Percentiles rank a stretch among this genome's conserved stretches.
Evolutionary conservation across 2,888 invertebrate species (phyloP).

Genomic region (Parnassius apollo): DNA sequence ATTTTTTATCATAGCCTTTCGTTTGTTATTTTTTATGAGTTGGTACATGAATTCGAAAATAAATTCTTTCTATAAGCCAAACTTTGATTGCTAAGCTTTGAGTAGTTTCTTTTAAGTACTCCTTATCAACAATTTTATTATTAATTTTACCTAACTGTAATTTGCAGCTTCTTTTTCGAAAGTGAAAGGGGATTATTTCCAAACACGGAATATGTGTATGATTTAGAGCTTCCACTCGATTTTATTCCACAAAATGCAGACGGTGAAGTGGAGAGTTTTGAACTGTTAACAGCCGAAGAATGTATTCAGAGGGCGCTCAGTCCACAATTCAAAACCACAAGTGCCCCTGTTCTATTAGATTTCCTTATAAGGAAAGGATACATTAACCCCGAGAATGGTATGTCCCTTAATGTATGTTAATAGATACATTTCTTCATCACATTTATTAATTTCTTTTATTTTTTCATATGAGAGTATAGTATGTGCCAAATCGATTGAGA

Average conservation of each 20-base stretch:
- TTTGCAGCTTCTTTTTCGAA: constrained; percentile 91
- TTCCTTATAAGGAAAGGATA: constrained; percentile 95
- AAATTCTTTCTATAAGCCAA: no score
- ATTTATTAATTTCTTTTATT: no score
- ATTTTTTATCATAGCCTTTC: no score
- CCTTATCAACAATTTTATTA: neutral
- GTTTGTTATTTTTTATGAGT: no score
- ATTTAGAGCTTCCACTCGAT: constrained; percentile 93
- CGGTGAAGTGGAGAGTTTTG: constrained; percentile 96
- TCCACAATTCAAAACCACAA: constrained; percentile 95
- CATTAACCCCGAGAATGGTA: constrained; percentile 94
- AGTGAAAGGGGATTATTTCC: constrained; percentile 96
- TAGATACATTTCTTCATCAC: no score
- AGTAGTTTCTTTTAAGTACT: no score
- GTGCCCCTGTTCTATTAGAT: constrained; percentile 94
- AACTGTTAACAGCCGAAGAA: constrained; percentile 90
- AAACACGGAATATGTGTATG: constrained; percentile 96
- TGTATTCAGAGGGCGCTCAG: constrained; percentile 90
- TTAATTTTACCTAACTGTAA: neutral
- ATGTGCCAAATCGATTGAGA: no score
- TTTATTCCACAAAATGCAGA: constrained; percentile 96
- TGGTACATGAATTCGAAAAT: neutral
- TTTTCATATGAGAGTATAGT: no score
- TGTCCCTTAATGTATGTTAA: constrained; percentile 34
- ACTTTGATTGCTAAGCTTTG: no score